Conservation (phyloP, 2,113 vertebrate species). For the Orcinus orca region DNA sequence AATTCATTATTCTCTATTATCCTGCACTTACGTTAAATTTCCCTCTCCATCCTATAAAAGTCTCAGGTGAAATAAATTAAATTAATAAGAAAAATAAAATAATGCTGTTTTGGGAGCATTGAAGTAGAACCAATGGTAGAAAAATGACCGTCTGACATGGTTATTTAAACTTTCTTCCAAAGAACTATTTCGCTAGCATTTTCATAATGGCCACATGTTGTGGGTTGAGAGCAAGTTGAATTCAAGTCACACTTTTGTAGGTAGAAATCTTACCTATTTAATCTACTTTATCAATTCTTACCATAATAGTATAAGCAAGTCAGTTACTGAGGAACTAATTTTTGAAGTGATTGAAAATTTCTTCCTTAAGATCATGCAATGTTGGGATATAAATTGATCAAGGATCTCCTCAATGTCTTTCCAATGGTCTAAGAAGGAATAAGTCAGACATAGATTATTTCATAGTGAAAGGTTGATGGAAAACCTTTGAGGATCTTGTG, state of each 20-base stretch:
- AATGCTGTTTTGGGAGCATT: background rate
- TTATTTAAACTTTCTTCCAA: background rate
- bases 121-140: background rate
- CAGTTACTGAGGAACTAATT: background rate
- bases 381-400: background rate
- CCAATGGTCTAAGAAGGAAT: background rate
- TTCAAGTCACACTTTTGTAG: background rate
- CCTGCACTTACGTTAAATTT: background rate
- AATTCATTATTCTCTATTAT: background rate
- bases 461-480: background rate
- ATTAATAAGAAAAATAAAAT: slow-evolving; percentile 31
- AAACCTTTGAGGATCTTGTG: background rate
- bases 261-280: background rate
- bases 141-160: background rate
- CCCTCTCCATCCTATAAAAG: background rate
- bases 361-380: background rate
- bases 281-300: slow-evolving; percentile 2
- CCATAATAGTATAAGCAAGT: background rate
- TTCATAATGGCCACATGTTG: background rate
- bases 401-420: background rate
- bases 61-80: background rate
- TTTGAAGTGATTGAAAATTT: background rate
- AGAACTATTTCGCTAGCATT: background rate
- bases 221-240: background rate
- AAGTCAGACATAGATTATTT: background rate